Percentiles rank a stretch among this genome's conserved stretches.
These are phyloP conservation scores for Pterostichus niger DNA, from an alignment of 2,888 invertebrate genomes.

Conservation along the genomic window DNA sequence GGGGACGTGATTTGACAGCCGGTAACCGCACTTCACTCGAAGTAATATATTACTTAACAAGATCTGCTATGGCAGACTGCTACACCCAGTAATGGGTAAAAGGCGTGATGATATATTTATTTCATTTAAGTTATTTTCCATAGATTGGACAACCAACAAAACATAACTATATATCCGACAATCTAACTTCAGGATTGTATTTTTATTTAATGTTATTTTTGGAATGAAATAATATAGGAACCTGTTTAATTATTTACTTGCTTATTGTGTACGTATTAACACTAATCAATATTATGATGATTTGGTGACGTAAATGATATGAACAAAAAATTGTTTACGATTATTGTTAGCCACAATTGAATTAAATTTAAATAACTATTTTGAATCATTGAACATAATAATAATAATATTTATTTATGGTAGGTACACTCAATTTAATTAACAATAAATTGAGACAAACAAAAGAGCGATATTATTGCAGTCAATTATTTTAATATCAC, in stretches of 20 bases:
- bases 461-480: constrained; percentile 6
- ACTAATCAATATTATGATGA: not conserved
- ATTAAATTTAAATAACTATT: too few species aligned
- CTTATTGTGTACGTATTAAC: not conserved
- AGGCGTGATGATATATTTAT: too few species aligned
- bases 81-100: too few species aligned
- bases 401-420: too few species aligned
- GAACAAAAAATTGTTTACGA: not conserved
- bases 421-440: too few species aligned
- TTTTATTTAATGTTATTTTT: not conserved
- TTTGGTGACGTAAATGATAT: not conserved
- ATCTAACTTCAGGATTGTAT: not conserved
- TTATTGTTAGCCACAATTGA: not conserved
- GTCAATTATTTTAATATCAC: constrained; percentile 27
- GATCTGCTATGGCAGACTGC: too few species aligned
- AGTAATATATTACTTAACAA: too few species aligned
- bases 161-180: not conserved
- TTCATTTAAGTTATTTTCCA: not conserved
- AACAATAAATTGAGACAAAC: not conserved
- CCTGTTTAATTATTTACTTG: not conserved
- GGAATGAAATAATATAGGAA: not conserved
- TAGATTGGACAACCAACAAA: not conserved
- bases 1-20: too few species aligned
- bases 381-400: too few species aligned
- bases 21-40: too few species aligned